A percentile compares a stretch with the other conserved stretches of the same genome.
Conservation (phyloP, 1,140 invertebrate genomes). For the Psilanteris sp. region DNA sequence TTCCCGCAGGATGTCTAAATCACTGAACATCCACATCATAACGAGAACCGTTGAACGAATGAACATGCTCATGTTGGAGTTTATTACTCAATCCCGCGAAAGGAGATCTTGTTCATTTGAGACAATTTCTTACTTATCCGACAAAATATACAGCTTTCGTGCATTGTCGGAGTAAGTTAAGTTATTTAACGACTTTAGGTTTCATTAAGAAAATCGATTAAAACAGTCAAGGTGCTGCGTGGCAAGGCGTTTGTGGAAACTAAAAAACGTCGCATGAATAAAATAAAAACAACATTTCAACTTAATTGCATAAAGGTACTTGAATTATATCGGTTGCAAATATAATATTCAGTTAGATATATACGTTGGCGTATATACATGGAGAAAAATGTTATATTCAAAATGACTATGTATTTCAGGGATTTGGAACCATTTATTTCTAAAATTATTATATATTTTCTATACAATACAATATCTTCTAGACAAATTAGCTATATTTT, state of each 20-base stretch:
- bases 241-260: constrained; percentile 13
- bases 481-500: too few species aligned
- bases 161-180: background rate
- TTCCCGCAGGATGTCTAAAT: constrained; percentile 53
- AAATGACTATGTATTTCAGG: too few species aligned
- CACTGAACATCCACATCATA: constrained; percentile 49
- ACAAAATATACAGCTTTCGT: constrained; percentile 3
- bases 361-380: too few species aligned
- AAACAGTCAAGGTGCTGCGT: constrained; percentile 2
- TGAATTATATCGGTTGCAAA: too few species aligned
- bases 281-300: too few species aligned
- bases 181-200: constrained; percentile 33
- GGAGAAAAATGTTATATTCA: too few species aligned
- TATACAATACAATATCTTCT: too few species aligned
- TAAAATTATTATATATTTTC: too few species aligned
- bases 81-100: constrained; percentile 31
- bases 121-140: constrained; percentile 35
- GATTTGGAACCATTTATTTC: too few species aligned
- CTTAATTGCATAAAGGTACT: too few species aligned
- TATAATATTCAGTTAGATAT: too few species aligned
- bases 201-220: constrained; percentile 26
- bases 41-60: constrained; percentile 40
- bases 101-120: constrained; percentile 38
- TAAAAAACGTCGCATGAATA: constrained; percentile 1
- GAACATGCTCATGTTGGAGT: constrained; percentile 46